phyloP scores from a whole-genome alignment of 1,140 invertebrate species.

The Melipona quadrifasciata region DNA sequence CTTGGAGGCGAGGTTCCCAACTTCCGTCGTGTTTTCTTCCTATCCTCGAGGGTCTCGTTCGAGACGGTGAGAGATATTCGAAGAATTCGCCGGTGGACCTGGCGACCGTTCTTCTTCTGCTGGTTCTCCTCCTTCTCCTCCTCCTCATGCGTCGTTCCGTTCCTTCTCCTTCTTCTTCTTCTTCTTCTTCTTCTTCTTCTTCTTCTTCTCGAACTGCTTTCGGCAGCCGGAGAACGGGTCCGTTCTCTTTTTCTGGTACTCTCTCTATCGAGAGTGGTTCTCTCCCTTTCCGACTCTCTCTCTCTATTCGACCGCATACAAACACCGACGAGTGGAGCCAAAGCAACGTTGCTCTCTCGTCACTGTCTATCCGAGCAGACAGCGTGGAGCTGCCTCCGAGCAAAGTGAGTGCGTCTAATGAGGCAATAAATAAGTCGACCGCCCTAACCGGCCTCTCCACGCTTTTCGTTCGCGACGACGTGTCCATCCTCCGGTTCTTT shows the following conservation, averaged over 20 bases:
- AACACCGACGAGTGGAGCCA: slow-evolving; percentile 46
- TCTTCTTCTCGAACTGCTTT: slow-evolving; percentile 64
- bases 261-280: slow-evolving; percentile 36
- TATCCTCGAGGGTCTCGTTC: slow-evolving; percentile 46
- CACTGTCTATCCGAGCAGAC: slow-evolving; percentile 82
- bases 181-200: slow-evolving; percentile 54
- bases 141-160: not conserved
- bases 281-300: not conserved
- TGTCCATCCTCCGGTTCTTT: slow-evolving; percentile 66
- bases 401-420: slow-evolving; percentile 82
- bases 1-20: slow-evolving; percentile 50
- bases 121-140: slow-evolving; percentile 54
- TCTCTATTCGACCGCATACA: slow-evolving; percentile 27
- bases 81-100: slow-evolving; percentile 71
- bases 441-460: slow-evolving; percentile 81
- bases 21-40: slow-evolving; percentile 53
- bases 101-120: slow-evolving; percentile 61
- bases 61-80: slow-evolving; percentile 68
- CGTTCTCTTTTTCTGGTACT: slow-evolving; percentile 47
- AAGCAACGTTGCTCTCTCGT: slow-evolving; percentile 74
- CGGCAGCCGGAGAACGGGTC: slow-evolving; percentile 54
- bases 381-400: slow-evolving; percentile 81
- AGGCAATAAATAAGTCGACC: slow-evolving; percentile 82
- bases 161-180: slow-evolving; percentile 55
- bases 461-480: slow-evolving; percentile 78